Evolutionary conservation across 1,140 invertebrate species (phyloP).

Genomic region (Acyrthosiphon pisum): DNA sequence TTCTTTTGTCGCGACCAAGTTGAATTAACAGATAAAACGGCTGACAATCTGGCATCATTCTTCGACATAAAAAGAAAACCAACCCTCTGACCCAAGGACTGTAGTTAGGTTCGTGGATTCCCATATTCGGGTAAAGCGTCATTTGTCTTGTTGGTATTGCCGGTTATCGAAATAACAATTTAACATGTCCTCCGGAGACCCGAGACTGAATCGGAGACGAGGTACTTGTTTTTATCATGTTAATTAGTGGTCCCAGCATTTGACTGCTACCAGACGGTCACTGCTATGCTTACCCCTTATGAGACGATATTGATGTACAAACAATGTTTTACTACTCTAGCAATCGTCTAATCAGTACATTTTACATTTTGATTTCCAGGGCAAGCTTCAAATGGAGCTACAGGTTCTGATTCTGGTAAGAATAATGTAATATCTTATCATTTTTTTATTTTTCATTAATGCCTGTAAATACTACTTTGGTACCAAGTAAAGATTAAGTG

Average conservation of each 20-base stretch:
- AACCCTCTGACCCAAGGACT: too few species aligned
- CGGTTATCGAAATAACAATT: background rate
- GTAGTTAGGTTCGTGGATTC: background rate
- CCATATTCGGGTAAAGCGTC: background rate
- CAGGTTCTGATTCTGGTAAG: conserved; percentile 52
- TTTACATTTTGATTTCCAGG: conserved; percentile 35
- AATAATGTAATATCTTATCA: background rate
- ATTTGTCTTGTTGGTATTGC: background rate
- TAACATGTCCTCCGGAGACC: conserved; percentile 13
- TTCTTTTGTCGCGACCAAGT: background rate
- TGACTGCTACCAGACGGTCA: background rate
- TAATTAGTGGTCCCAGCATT: background rate
- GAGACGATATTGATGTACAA: background rate
- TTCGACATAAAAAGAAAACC: background rate
- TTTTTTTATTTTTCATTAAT: background rate
- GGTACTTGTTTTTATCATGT: conserved; percentile 11
- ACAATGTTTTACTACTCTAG: background rate
- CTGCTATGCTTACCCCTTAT: background rate
- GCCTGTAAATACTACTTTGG: background rate
- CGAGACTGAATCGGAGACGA: conserved; percentile 31
- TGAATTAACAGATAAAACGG: background rate
- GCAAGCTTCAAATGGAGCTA: conserved; percentile 43
- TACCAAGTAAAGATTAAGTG: background rate
- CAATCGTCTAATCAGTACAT: background rate
- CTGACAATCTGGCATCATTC: too few species aligned